Evolutionary conservation across 2,888 invertebrate species (phyloP).

Genomic region (Saturnia pavonia): DNA sequence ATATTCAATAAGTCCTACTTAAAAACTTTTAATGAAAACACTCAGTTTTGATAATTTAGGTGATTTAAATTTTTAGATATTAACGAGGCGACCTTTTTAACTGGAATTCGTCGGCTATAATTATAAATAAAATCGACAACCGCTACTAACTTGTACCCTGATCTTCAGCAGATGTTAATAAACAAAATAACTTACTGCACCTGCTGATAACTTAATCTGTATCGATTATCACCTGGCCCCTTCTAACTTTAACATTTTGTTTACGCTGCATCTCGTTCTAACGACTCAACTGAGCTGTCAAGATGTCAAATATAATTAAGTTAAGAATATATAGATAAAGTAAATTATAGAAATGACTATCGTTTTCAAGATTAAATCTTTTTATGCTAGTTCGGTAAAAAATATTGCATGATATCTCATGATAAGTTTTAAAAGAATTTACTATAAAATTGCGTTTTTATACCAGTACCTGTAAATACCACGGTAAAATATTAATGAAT

Average conservation of each 20-base stretch:
- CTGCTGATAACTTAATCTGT: constrained; percentile 42
- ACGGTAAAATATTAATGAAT: too few species aligned
- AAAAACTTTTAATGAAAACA: too few species aligned
- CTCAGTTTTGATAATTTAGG: neutral
- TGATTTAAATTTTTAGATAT: neutral
- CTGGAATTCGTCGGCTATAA: neutral
- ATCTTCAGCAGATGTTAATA: constrained; percentile 31
- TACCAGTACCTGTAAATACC: too few species aligned
- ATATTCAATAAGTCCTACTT: too few species aligned
- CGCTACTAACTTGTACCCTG: constrained; percentile 1
- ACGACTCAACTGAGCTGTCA: constrained; percentile 46
- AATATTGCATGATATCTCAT: too few species aligned
- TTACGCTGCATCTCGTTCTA: constrained; percentile 36
- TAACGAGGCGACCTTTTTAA: neutral
- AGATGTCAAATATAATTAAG: constrained; percentile 57
- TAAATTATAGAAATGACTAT: constrained; percentile 16
- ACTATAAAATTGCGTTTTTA: too few species aligned
- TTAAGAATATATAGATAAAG: constrained; percentile 40
- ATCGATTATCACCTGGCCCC: constrained; percentile 36
- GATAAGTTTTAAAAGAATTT: too few species aligned
- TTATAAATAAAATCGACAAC: neutral
- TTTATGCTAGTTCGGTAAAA: neutral
- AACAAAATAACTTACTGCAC: constrained; percentile 33
- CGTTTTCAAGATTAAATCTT: neutral
- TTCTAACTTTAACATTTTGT: constrained; percentile 30